Evolutionary conservation across 2,888 invertebrate species (phyloP).

Genomic region (Cancer borealis): DNA sequence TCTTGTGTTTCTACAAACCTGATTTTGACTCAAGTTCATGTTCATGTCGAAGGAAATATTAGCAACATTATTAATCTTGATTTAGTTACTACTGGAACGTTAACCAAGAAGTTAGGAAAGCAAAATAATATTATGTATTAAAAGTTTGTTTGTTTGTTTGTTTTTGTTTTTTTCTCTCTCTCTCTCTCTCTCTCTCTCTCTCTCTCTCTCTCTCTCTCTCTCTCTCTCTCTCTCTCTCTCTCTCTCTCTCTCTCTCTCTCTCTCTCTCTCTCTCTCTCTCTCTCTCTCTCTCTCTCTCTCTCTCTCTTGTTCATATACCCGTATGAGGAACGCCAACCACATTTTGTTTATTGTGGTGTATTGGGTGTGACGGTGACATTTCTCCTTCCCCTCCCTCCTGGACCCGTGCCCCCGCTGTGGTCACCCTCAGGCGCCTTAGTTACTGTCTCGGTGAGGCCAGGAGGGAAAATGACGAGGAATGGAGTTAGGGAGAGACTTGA

Average conservation of each 20-base stretch:
- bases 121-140: not conserved
- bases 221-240: conserved; percentile 10
- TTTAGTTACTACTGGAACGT: not conserved
- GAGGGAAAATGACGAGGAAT: conserved; percentile 46
- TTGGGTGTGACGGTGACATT: not conserved
- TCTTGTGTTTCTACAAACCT: conserved; percentile 27
- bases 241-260: not conserved
- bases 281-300: not conserved
- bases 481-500: conserved; percentile 35
- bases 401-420: conserved; percentile 56
- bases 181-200: not conserved
- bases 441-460: not conserved
- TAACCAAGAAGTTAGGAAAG: not conserved
- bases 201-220: conserved; percentile 5
- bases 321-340: conserved; percentile 54
- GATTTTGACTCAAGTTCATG: not conserved
- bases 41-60: not conserved
- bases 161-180: not conserved
- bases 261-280: not conserved
- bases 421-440: conserved; percentile 59
- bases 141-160: not conserved
- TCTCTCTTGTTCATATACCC: not conserved
- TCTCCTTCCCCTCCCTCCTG: conserved; percentile 26
- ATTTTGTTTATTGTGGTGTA: conserved; percentile 59
- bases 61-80: not conserved